Percentiles rank a stretch among this genome's conserved stretches.
These are phyloP conservation scores for Prionace glauca DNA, from an alignment of 2,797 vertebrate species.

Conservation along the genomic window DNA sequence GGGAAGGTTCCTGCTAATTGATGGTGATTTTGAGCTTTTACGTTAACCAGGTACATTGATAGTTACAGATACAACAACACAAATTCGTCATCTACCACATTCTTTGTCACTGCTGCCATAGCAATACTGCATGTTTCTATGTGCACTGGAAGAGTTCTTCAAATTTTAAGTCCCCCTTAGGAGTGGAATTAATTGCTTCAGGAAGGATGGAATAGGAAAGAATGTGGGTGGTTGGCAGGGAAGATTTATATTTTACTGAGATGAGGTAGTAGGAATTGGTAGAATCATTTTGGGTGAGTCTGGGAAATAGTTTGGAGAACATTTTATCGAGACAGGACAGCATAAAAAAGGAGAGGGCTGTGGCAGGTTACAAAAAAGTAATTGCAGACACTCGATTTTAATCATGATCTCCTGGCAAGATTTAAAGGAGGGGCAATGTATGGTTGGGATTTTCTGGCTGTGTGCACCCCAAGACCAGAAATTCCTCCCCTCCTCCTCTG, in stretches of 20 bases:
- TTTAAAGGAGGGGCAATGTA: background rate
- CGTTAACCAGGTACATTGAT: background rate
- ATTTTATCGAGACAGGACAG: background rate
- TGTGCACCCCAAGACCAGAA: too few species aligned
- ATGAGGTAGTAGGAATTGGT: background rate
- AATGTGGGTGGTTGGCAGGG: background rate
- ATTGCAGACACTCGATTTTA: background rate
- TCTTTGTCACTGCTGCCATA: conserved; percentile 13
- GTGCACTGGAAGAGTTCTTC: background rate
- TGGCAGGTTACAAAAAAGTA: background rate
- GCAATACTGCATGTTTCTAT: conserved; percentile 9
- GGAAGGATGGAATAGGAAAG: background rate
- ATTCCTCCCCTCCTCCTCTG: too few species aligned
- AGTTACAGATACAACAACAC: background rate
- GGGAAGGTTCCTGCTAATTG: background rate
- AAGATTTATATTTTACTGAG: background rate
- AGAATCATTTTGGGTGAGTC: background rate
- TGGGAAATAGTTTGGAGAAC: background rate
- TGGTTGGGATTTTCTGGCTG: too few species aligned
- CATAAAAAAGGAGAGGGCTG: background rate
- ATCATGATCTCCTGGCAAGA: background rate
- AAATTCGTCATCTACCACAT: background rate
- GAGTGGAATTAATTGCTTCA: conserved; percentile 14
- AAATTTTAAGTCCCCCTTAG: background rate
- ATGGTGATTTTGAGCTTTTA: background rate